phyloP scores from a whole-genome alignment of 2,797 vertebrate species.

The Catharus ustulatus region DNA sequence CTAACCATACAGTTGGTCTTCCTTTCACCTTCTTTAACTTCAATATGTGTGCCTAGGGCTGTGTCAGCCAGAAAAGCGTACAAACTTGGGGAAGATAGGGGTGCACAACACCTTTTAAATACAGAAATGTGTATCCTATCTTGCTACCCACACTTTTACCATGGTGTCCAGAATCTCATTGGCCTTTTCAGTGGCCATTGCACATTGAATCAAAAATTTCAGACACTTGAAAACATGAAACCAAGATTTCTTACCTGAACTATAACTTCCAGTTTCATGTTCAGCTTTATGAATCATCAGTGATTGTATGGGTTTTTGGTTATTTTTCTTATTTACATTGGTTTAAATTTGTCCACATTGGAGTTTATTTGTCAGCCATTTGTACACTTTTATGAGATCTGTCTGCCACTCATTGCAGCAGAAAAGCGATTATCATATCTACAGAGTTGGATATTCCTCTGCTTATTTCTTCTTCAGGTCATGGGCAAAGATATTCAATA shows the following conservation, averaged over 20 bases:
- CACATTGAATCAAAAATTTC: neutral
- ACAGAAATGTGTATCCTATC: neutral
- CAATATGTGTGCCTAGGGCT: neutral
- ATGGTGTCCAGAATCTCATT: neutral
- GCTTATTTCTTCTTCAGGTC: neutral
- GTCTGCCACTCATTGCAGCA: neutral
- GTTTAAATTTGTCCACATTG: fast-evolving
- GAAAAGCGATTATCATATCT: neutral
- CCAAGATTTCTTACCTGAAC: neutral
- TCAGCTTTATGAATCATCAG: neutral
- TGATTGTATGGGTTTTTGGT: neutral
- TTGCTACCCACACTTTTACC: neutral
- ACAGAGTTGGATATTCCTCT: neutral
- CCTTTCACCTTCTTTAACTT: neutral
- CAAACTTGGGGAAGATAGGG: neutral
- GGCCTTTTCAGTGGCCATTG: neutral
- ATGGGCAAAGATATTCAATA: neutral
- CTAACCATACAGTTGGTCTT: neutral
- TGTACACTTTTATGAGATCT: neutral
- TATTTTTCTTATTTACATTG: neutral
- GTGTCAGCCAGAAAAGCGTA: neutral
- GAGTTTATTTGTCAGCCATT: neutral
- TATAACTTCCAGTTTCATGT: neutral
- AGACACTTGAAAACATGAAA: neutral
- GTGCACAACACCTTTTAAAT: neutral